These are phyloP conservation scores for Biston stratarius DNA, from an alignment of 2,888 invertebrate species.

Conservation along the genomic window DNA sequence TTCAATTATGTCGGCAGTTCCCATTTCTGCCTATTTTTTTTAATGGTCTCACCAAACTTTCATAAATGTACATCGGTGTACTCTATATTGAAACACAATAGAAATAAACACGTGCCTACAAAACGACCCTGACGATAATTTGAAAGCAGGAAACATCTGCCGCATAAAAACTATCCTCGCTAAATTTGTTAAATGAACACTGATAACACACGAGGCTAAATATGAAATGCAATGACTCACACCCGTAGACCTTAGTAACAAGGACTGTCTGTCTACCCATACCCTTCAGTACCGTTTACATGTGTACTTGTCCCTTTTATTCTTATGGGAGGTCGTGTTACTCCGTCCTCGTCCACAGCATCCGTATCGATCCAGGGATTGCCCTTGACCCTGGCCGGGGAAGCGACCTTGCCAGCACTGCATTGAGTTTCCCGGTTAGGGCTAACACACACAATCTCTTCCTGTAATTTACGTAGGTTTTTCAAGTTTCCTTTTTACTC, in stretches of 20 bases:
- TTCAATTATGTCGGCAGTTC: no score
- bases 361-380: slow-evolving; percentile 76
- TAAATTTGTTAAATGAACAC: slow-evolving; percentile 8
- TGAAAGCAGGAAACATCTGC: slow-evolving; percentile 27
- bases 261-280: slow-evolving; percentile 7
- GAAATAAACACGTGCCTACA: not conserved
- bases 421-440: slow-evolving; percentile 30
- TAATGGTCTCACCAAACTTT: no score
- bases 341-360: slow-evolving; percentile 69
- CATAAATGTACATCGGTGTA: no score
- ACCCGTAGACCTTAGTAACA: slow-evolving; percentile 4
- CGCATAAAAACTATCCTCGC: not conserved
- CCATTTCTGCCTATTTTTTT: no score
- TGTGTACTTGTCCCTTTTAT: slow-evolving; percentile 44
- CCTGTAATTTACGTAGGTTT: no score
- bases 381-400: slow-evolving; percentile 73
- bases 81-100: no score
- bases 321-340: slow-evolving; percentile 30
- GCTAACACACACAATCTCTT: not conserved
- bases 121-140: slow-evolving; percentile 19
- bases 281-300: not conserved
- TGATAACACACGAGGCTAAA: slow-evolving; percentile 7
- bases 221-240: slow-evolving; percentile 16
- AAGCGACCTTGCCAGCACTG: slow-evolving; percentile 40
- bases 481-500: no score